Conservation (phyloP, 2,797 vertebrate genomes). For the Cyclopterus lumpus region DNA sequence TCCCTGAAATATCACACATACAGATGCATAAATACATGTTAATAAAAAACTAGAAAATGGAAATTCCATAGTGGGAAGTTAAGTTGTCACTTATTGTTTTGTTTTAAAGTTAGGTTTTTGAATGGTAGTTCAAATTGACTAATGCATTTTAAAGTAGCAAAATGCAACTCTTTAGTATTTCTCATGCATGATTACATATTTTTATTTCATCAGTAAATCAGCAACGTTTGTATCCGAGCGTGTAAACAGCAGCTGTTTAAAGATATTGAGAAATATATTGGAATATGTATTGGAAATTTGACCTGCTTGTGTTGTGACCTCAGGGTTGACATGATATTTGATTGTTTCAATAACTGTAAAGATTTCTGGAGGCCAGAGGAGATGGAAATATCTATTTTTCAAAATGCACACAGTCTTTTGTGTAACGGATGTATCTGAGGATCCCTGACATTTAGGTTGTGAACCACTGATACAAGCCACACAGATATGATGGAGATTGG, state of each 20-base stretch:
- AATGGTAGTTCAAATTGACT: not conserved
- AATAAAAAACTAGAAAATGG: not conserved
- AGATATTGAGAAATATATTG: not conserved
- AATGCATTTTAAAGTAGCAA: not conserved
- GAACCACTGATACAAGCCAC: conserved; percentile 10
- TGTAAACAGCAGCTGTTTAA: not conserved
- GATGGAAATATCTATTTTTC: not conserved
- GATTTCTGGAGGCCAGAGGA: not conserved
- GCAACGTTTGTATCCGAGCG: not conserved
- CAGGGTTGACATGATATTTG: not conserved
- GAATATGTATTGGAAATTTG: not conserved
- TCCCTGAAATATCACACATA: conserved; percentile 76
- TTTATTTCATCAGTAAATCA: not conserved
- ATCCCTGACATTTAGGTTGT: not conserved
- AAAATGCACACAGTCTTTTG: not conserved
- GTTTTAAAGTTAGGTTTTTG: not conserved
- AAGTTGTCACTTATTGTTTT: not conserved
- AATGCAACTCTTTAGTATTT: not conserved
- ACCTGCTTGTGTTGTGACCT: not conserved
- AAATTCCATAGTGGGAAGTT: not conserved
- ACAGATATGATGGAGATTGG: conserved; percentile 1
- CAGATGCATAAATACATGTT: not conserved
- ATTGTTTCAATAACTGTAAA: not conserved
- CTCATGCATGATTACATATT: not conserved
- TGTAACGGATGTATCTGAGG: not conserved